Evolutionary conservation across 2,113 vertebrate genomes (phyloP).

Genomic region (Etia nguti): DNA sequence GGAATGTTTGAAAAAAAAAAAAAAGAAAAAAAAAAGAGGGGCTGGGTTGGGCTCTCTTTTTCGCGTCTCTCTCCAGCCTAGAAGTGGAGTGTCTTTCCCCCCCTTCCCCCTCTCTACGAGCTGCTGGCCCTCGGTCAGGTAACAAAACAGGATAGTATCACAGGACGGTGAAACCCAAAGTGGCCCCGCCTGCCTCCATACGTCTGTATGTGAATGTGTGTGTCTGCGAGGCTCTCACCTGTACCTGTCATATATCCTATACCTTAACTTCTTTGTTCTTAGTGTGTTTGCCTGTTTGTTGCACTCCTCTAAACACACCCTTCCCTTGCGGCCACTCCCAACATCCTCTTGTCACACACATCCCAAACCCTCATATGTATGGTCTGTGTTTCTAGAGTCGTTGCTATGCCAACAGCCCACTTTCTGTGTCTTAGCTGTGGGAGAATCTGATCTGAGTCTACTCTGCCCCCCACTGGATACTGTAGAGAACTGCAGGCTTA

Average conservation of each 20-base stretch:
- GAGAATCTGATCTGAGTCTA: conserved; percentile 59
- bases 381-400: conserved; percentile 71
- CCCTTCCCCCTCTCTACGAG: conserved; percentile 59
- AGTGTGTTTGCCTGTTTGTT: conserved; percentile 73
- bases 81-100: conserved; percentile 69
- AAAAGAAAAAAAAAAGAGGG: background rate
- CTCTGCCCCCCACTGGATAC: conserved; percentile 71
- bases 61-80: conserved; percentile 77
- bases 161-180: conserved; percentile 79
- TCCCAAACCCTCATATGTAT: conserved; percentile 44
- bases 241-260: conserved; percentile 84
- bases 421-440: conserved; percentile 68
- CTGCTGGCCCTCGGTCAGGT: conserved; percentile 76
- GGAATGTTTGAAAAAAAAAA: background rate
- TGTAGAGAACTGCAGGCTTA: conserved; percentile 63
- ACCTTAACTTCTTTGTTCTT: conserved; percentile 65
- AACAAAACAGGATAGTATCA: conserved; percentile 81
- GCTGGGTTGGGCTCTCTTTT: conserved; percentile 67
- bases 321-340: conserved; percentile 36
- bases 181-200: conserved; percentile 73
- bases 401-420: conserved; percentile 81
- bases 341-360: conserved; percentile 43
- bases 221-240: conserved; percentile 76
- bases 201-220: conserved; percentile 66
- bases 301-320: conserved; percentile 42